Evolutionary conservation across 2,113 vertebrate genomes (phyloP).

Genomic region (Cottus gobio): DNA sequence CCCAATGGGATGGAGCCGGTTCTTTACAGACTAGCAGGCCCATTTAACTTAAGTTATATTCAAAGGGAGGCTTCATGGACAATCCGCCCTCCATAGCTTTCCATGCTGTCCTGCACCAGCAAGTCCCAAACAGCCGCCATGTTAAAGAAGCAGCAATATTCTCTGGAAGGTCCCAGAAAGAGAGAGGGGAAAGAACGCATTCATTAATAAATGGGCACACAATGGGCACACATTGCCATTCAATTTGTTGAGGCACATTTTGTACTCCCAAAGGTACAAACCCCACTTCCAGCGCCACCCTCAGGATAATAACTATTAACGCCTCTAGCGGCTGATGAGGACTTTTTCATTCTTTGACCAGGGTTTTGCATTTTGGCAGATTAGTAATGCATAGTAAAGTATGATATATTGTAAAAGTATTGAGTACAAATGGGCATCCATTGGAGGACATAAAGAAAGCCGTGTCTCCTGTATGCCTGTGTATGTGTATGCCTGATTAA

Average conservation of each 20-base stretch:
- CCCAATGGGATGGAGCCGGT: not conserved
- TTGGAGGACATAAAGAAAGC: not conserved
- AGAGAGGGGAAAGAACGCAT: not conserved
- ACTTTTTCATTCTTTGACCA: not conserved
- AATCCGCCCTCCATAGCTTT: conserved; percentile 1
- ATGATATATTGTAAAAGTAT: not conserved
- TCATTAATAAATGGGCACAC: conserved; percentile 13
- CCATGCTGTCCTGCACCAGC: not conserved
- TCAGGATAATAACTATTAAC: not conserved
- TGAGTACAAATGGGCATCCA: not conserved
- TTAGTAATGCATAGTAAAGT: not conserved
- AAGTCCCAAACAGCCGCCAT: conserved; percentile 1
- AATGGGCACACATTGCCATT: not conserved
- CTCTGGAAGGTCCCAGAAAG: not conserved
- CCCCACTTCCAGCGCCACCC: not conserved
- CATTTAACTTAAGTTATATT: conserved; percentile 15
- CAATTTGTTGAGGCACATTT: conserved; percentile 3
- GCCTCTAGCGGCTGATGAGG: not conserved
- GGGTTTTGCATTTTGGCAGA: not conserved
- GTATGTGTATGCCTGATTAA: too few species aligned
- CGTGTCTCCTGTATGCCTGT: not conserved
- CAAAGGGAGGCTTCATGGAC: conserved; percentile 25
- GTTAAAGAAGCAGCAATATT: not conserved
- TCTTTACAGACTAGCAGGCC: conserved; percentile 1
- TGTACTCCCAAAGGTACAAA: not conserved